Conservation (phyloP, 2,888 invertebrate species). For the Clepsis dumicolana region DNA sequence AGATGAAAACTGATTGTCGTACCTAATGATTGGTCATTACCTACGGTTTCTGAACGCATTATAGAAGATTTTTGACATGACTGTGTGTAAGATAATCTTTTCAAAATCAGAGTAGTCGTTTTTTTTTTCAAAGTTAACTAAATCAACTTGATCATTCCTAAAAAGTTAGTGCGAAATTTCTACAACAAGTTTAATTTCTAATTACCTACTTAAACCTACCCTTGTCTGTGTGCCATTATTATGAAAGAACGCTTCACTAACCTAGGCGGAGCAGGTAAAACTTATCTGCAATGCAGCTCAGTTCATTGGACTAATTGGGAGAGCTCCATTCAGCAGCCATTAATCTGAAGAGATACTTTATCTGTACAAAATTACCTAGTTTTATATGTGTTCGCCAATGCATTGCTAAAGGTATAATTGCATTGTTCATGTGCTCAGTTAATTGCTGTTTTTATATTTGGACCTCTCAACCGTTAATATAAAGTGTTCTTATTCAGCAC, state of each 20-base stretch:
- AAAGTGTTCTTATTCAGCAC: too few relatives aligned
- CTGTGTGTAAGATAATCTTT: too few relatives aligned
- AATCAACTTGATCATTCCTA: too few relatives aligned
- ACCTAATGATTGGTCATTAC: too few relatives aligned
- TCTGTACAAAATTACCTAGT: not conserved
- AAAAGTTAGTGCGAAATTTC: too few relatives aligned
- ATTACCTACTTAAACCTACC: not conserved
- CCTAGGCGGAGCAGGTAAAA: slow-evolving; percentile 16
- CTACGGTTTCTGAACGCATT: too few relatives aligned
- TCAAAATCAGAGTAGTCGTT: too few relatives aligned
- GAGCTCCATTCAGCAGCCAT: slow-evolving; percentile 15
- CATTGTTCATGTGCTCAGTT: not conserved
- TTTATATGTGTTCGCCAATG: slow-evolving; percentile 1
- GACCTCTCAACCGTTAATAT: too few relatives aligned
- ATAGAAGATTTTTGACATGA: too few relatives aligned
- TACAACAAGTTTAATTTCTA: not conserved
- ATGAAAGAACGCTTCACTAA: slow-evolving; percentile 2
- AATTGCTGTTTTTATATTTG: too few relatives aligned
- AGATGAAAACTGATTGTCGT: too few relatives aligned
- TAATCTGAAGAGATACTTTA: slow-evolving; percentile 17
- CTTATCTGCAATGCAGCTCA: slow-evolving; percentile 35
- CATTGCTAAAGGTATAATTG: not conserved
- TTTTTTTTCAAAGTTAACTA: too few relatives aligned
- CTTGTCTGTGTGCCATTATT: not conserved
- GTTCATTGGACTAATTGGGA: slow-evolving; percentile 25